Percentiles rank a stretch among this genome's conserved stretches.
These are phyloP conservation scores for Mesochorus sp. DNA, from an alignment of 2,888 invertebrate species.

Conservation along the genomic window DNA sequence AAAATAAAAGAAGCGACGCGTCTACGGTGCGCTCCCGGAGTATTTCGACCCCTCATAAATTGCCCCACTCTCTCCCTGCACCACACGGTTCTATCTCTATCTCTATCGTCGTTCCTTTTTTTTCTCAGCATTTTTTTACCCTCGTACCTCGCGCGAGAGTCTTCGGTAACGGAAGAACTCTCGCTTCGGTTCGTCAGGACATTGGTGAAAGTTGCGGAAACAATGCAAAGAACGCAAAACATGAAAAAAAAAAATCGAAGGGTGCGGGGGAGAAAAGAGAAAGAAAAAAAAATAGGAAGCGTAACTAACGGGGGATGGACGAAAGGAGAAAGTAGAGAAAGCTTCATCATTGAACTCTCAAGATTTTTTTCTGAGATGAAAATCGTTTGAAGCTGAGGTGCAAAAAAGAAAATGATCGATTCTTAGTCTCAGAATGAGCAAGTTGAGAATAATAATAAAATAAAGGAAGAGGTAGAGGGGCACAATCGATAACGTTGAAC, in stretches of 20 bases:
- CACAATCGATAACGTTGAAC: conserved; percentile 44
- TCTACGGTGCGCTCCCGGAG: conserved; percentile 17
- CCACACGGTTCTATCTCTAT: conserved; percentile 15
- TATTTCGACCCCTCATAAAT: conserved; percentile 75
- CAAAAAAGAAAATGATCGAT: neutral
- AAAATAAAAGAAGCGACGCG: conserved; percentile 9
- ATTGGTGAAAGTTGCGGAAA: conserved; percentile 77
- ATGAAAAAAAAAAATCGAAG: too few species aligned
- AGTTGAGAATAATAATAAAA: conserved; percentile 70
- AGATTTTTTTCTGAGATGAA: too few species aligned
- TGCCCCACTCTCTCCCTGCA: conserved; percentile 54
- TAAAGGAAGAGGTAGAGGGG: too few species aligned
- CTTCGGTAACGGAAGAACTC: conserved; percentile 52
- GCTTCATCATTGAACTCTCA: conserved; percentile 30
- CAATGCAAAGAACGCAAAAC: conserved; percentile 72
- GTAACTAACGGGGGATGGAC: conserved; percentile 62
- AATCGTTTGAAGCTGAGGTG: neutral
- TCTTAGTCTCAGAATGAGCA: neutral
- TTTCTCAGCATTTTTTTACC: conserved; percentile 59
- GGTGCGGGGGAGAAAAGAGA: too few species aligned
- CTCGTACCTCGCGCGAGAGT: conserved; percentile 42
- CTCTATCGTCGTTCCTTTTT: conserved; percentile 69
- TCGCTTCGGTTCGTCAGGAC: conserved; percentile 47
- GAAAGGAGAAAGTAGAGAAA: conserved; percentile 68
- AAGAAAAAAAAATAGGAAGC: conserved; percentile 56